These are phyloP conservation scores for Taenioides sp. DNA, from an alignment of 2,797 vertebrate species.

Conservation along the genomic window DNA sequence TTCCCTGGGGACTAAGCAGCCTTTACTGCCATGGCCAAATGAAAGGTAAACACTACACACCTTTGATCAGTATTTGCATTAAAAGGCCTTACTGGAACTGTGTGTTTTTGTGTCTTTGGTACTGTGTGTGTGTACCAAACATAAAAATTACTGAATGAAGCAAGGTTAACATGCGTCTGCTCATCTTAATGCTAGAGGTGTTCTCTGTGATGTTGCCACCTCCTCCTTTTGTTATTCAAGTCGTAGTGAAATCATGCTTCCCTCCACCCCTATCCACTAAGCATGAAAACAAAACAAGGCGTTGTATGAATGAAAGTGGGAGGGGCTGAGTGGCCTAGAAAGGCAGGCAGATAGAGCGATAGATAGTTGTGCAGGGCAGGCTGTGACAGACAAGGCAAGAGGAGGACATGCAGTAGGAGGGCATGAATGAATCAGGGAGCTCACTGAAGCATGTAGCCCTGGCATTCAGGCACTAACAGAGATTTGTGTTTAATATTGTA, in stretches of 20 bases:
- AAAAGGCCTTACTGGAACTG: constrained; percentile 60
- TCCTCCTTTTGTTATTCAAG: constrained; percentile 54
- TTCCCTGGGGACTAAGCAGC: constrained; percentile 58
- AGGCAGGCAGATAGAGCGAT: constrained; percentile 63
- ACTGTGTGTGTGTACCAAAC: constrained; percentile 1
- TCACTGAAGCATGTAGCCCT: constrained; percentile 55
- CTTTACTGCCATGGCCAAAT: constrained; percentile 65
- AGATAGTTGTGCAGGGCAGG: constrained; percentile 65
- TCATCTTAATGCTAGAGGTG: constrained; percentile 53
- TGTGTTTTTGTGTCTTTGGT: constrained; percentile 13
- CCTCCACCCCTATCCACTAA: constrained; percentile 33
- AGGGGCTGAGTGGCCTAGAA: constrained; percentile 71
- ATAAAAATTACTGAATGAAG: constrained; percentile 32
- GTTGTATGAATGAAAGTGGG: constrained; percentile 80
- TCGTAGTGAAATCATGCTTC: constrained; percentile 54
- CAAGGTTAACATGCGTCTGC: constrained; percentile 34
- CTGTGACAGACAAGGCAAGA: constrained; percentile 40
- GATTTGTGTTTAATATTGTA: constrained; percentile 31
- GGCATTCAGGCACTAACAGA: constrained; percentile 36
- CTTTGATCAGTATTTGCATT: constrained; percentile 68
- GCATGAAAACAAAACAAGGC: constrained; percentile 73
- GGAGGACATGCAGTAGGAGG: constrained; percentile 41
- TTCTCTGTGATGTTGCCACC: constrained; percentile 55
- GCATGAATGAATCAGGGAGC: constrained; percentile 61
- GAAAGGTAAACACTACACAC: constrained; percentile 72